phyloP scores from a whole-genome alignment of 2,113 vertebrate species.

The Bufo bufo region DNA sequence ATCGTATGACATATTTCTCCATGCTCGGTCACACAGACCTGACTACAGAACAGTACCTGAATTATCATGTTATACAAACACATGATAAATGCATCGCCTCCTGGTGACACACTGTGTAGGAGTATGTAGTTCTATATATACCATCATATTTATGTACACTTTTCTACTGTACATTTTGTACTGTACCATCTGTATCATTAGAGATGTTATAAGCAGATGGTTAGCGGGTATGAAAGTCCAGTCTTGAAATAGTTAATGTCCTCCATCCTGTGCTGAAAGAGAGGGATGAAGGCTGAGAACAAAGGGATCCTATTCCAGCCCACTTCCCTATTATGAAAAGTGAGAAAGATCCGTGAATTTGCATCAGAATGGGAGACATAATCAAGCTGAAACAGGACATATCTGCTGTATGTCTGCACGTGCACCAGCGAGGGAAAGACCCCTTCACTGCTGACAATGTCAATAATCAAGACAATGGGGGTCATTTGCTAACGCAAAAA shows the following conservation, averaged over 20 bases:
- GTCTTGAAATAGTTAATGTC: constrained; percentile 18
- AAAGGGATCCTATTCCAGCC: constrained; percentile 28
- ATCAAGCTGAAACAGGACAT: not conserved
- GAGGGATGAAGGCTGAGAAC: constrained; percentile 46
- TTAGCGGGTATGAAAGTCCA: not conserved
- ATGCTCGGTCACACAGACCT: not conserved
- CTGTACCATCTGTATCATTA: constrained; percentile 13
- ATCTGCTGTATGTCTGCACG: not conserved
- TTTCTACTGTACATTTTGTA: constrained; percentile 10
- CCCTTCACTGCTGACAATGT: not conserved
- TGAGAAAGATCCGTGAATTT: constrained; percentile 29
- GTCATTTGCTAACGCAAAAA: too few species aligned
- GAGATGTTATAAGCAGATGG: not conserved
- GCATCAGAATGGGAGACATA: constrained; percentile 32
- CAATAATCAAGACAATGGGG: not conserved
- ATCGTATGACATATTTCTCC: not conserved
- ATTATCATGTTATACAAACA: not conserved
- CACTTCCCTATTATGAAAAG: constrained; percentile 24
- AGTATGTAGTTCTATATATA: not conserved
- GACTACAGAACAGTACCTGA: not conserved
- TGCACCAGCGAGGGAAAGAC: not conserved
- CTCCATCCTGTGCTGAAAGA: not conserved
- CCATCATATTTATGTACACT: not conserved
- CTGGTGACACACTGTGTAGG: not conserved
- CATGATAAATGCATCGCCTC: not conserved